Conservation (phyloP, 2,113 vertebrate species). For the Cervus canadensis region DNA sequence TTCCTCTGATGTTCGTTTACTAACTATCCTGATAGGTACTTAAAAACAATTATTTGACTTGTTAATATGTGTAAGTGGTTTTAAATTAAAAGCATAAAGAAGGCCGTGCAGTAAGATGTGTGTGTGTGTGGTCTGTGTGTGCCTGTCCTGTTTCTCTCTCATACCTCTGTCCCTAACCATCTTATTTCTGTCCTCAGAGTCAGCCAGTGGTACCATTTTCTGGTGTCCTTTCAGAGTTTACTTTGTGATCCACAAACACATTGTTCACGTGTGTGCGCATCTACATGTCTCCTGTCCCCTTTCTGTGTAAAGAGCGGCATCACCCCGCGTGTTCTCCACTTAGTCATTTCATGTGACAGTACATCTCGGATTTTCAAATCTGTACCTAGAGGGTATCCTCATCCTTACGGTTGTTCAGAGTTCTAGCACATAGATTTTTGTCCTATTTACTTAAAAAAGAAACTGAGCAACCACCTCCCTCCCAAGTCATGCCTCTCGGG, state of each 20-base stretch:
- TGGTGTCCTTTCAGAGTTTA: not conserved
- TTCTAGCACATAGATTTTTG: not conserved
- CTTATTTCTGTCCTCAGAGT: not conserved
- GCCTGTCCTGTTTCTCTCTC: not conserved
- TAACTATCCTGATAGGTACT: not conserved
- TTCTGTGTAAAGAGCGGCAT: not conserved
- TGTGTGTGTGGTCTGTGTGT: not conserved
- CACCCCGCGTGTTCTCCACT: not conserved
- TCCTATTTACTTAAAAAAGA: not conserved
- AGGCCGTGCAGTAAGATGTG: not conserved
- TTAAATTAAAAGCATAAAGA: not conserved
- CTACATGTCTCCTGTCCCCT: not conserved
- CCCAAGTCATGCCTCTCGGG: not conserved
- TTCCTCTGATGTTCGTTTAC: not conserved
- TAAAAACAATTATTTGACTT: not conserved
- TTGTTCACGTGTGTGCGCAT: accelerated
- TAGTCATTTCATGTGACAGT: not conserved
- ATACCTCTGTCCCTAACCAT: not conserved
- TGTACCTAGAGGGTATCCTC: not conserved
- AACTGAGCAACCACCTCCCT: not conserved
- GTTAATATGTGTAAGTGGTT: not conserved
- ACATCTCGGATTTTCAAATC: not conserved
- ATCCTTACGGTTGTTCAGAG: not conserved
- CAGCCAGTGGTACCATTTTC: not conserved
- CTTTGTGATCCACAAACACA: not conserved